A percentile compares a stretch with the other conserved stretches of the same genome.
Conservation (phyloP, 2,113 vertebrate genomes). For the Gambusia affinis region DNA sequence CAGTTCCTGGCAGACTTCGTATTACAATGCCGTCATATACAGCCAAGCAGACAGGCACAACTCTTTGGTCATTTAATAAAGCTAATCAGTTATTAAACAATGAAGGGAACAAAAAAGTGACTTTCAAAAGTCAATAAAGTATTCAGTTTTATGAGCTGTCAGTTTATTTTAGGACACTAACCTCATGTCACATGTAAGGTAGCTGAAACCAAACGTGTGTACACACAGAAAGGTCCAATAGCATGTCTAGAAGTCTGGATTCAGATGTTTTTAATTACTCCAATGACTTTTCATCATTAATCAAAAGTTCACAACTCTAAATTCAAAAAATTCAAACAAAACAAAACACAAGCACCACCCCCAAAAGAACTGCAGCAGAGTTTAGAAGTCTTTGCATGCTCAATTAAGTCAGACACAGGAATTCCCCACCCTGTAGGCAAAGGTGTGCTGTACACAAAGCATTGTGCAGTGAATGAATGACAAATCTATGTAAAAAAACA, state of each 20-base stretch:
- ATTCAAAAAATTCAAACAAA: not conserved
- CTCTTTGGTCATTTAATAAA: not conserved
- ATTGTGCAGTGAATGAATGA: conserved; percentile 12
- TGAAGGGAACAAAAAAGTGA: not conserved
- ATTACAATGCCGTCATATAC: not conserved
- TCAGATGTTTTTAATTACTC: not conserved
- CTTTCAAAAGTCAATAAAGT: conserved; percentile 2
- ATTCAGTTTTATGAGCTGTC: conserved; percentile 46
- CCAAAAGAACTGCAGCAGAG: not conserved
- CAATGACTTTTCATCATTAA: too few species aligned
- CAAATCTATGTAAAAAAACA: not conserved
- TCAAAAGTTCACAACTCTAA: not conserved
- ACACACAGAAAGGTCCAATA: not conserved
- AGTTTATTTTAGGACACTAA: conserved; percentile 41
- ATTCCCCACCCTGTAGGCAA: conserved; percentile 35
- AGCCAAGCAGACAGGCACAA: not conserved
- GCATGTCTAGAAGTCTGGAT: conserved; percentile 3
- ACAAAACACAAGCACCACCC: not conserved
- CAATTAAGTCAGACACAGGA: conserved; percentile 13
- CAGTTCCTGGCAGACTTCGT: not conserved
- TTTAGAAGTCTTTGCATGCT: conserved; percentile 9
- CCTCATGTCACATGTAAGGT: conserved; percentile 25
- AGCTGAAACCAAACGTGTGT: conserved; percentile 29
- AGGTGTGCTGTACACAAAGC: conserved; percentile 27
- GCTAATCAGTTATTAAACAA: not conserved